Evolutionary conservation across 2,797 vertebrate species (phyloP).

Genomic region (Natrix natrix): DNA sequence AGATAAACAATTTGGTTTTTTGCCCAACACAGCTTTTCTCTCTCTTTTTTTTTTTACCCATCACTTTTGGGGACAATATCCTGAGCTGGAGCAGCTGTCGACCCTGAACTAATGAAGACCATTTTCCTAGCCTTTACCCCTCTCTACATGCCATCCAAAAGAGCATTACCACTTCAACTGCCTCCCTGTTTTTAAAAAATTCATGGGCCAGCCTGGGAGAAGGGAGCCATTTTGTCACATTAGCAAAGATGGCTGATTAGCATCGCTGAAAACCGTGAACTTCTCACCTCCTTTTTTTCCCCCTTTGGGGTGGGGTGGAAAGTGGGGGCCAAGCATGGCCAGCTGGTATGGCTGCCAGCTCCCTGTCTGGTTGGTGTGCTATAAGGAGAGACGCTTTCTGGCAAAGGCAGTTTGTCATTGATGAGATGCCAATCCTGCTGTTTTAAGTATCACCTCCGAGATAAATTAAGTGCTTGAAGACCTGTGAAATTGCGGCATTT

Average conservation of each 20-base stretch:
- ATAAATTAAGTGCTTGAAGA: slow-evolving; percentile 38
- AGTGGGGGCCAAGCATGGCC: not conserved
- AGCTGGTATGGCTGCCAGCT: not conserved
- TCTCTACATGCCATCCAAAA: not conserved
- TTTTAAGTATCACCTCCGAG: slow-evolving; percentile 17
- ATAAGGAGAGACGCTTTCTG: not conserved
- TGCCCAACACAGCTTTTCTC: not conserved
- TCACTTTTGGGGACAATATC: not conserved
- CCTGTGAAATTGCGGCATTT: slow-evolving; percentile 33
- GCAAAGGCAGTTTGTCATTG: not conserved
- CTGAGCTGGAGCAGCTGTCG: not conserved
- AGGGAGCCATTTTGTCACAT: slow-evolving; percentile 2
- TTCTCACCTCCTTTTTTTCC: not conserved
- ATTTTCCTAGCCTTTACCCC: not conserved
- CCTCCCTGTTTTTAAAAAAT: not conserved
- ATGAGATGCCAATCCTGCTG: not conserved
- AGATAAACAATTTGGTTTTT: not conserved
- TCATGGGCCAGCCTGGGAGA: not conserved
- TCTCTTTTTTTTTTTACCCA: not conserved
- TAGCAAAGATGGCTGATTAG: not conserved
- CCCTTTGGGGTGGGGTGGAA: accelerated
- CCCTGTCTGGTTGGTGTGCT: not conserved
- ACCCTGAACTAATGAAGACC: not conserved
- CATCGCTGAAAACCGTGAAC: not conserved
- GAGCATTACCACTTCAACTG: not conserved